Evolutionary conservation across 2,113 vertebrate species (phyloP).

Genomic region (Ochotona curzoniae): DNA sequence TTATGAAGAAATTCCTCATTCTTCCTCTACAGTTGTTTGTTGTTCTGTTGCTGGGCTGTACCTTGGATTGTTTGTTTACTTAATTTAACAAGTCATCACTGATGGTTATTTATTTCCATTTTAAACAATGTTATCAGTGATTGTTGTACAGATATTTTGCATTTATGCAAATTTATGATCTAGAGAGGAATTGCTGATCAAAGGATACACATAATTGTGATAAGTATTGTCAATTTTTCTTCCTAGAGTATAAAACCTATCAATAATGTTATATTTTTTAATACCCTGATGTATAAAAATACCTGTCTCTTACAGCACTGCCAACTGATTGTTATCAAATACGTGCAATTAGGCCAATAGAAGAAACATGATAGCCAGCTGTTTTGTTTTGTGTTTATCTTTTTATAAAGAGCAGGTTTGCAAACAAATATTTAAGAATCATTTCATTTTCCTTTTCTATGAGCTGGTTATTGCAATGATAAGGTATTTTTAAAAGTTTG

Average conservation of each 20-base stretch:
- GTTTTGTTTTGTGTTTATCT: conserved; percentile 20
- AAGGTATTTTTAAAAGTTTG: too few species aligned
- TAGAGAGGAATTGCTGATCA: neutral
- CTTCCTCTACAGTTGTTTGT: neutral
- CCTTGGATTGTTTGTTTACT: neutral
- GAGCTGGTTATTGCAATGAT: neutral
- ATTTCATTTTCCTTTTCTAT: conserved; percentile 27
- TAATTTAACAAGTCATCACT: conserved; percentile 1
- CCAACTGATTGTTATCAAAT: neutral
- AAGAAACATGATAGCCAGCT: neutral
- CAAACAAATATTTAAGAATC: neutral
- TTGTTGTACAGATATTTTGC: conserved; percentile 33
- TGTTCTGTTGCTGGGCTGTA: neutral
- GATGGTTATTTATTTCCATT: conserved; percentile 17
- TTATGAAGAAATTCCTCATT: neutral
- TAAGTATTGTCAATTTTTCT: neutral
- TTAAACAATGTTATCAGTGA: neutral
- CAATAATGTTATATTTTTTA: neutral
- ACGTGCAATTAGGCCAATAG: conserved; percentile 11
- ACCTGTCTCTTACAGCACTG: conserved; percentile 6
- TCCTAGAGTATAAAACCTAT: neutral
- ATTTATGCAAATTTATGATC: neutral
- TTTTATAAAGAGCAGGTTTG: neutral
- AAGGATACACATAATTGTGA: neutral
- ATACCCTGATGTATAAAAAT: neutral